These are phyloP conservation scores for Escarpia spicata DNA, from an alignment of 2,888 invertebrate genomes.

Conservation along the genomic window DNA sequence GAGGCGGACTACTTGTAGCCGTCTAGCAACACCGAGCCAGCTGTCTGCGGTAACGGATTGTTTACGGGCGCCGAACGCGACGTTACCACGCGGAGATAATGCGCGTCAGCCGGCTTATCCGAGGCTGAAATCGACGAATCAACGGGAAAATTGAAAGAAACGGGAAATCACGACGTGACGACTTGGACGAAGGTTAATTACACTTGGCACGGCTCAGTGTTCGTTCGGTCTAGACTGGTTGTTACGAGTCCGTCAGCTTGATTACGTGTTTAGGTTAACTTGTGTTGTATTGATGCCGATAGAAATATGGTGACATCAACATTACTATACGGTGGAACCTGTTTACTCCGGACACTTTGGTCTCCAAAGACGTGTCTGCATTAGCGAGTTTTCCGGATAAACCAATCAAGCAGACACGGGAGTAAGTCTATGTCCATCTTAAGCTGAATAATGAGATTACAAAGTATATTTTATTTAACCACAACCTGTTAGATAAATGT, in stretches of 20 bases:
- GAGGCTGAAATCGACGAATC: neutral
- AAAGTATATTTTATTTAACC: neutral
- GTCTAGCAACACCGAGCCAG: neutral
- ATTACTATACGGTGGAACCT: neutral
- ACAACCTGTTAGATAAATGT: neutral
- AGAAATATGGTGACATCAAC: neutral
- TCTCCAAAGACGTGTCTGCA: too few species aligned
- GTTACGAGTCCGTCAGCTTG: neutral
- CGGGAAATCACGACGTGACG: neutral
- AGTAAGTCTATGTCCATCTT: too few species aligned
- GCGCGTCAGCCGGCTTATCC: neutral
- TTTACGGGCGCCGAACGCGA: neutral
- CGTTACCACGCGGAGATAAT: neutral
- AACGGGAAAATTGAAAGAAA: constrained; percentile 13
- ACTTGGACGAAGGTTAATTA: neutral
- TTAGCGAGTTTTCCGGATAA: too few species aligned
- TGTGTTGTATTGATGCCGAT: neutral
- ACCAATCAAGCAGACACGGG: too few species aligned
- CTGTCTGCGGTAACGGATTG: neutral
- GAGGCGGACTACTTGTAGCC: neutral
- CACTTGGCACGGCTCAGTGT: neutral
- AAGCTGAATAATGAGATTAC: neutral
- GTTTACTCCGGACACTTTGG: too few species aligned
- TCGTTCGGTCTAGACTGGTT: neutral
- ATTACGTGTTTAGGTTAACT: neutral